Evolutionary conservation across 2,797 vertebrate genomes (phyloP).

Genomic region (Sebastes trivittatus): DNA sequence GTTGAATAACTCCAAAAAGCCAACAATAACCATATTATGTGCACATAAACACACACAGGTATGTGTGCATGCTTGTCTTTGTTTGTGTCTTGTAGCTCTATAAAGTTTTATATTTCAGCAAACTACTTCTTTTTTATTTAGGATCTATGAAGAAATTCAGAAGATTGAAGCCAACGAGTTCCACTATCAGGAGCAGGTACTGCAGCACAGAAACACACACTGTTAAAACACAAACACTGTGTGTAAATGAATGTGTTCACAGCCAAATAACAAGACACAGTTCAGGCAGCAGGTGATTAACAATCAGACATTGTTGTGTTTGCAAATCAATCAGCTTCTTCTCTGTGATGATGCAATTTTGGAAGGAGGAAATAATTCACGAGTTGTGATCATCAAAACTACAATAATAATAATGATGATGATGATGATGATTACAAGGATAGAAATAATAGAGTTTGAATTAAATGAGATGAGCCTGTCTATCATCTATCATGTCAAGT

Average conservation of each 20-base stretch:
- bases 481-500: not conserved
- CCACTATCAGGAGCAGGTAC: constrained; percentile 96
- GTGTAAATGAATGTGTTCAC: not conserved
- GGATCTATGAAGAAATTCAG: constrained; percentile 96
- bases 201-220: not conserved
- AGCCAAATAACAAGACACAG: not conserved
- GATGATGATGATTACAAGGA: not conserved
- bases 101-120: not conserved
- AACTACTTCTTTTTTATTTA: constrained; percentile 50
- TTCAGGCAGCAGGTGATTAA: not conserved
- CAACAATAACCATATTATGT: not conserved
- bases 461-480: not conserved
- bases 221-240: not conserved
- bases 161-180: constrained; percentile 96
- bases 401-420: not conserved
- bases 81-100: not conserved
- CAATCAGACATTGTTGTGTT: not conserved
- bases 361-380: not conserved
- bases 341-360: not conserved
- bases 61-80: not conserved
- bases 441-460: not conserved
- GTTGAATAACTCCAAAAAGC: not conserved
- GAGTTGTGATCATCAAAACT: not conserved
- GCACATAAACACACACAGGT: not conserved
- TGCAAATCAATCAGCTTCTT: not conserved